Base-by-base conservation (phyloP, 2,888 invertebrate species). In the Mantis religiosa region DNA sequence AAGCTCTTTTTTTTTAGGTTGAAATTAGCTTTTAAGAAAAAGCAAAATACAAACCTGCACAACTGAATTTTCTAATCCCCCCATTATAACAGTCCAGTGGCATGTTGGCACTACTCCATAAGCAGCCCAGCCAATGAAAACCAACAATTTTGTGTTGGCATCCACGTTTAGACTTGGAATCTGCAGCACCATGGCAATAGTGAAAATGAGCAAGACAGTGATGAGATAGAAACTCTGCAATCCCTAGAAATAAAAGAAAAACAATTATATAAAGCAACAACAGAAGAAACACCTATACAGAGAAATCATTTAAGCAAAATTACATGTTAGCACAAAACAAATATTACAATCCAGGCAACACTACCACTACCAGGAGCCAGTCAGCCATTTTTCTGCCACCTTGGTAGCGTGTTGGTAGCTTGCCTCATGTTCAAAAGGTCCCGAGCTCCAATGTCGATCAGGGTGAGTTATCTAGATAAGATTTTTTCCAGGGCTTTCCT, bases 71-170 rank as follows among this genome's bases (percentile, higher is more conserved):
- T 96, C 96, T 92, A 97, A 95, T 14, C 99, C 98, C 28, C 98
- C 98, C 96, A 98, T 97, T 81, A 96, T 95, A 91, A 96, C 94
- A 0, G 97, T 96, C 99, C 99, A 99, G 92, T 99, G 99, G 88
- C 97, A 93, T 3, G 98, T 97, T 2, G 99, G 99, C 91, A 98
- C 94, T 7, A 99, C 96, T 1, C 99, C 99, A 92, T 98, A 98
- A 25, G 96, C 96, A 7, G 98, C 97, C 98, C 98, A 98, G 12
- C 95, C 95, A 89, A 97, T 96, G 93, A 98, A 97, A 89, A 97
- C 96, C 88, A 96, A 94, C 94, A 98, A 95, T 93, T 97, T 97
- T 54, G 96, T 94, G 91, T 95, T 94, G 90, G 96, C 95, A 27
- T 96, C 95, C 9, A 97, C 95, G 90, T 96, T 95, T 90, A 97